Evolutionary conservation across 2,797 vertebrate genomes (phyloP), one percentile per base, ranked within the genome.

Genomic region (Micrastur ruficollis): DNA sequence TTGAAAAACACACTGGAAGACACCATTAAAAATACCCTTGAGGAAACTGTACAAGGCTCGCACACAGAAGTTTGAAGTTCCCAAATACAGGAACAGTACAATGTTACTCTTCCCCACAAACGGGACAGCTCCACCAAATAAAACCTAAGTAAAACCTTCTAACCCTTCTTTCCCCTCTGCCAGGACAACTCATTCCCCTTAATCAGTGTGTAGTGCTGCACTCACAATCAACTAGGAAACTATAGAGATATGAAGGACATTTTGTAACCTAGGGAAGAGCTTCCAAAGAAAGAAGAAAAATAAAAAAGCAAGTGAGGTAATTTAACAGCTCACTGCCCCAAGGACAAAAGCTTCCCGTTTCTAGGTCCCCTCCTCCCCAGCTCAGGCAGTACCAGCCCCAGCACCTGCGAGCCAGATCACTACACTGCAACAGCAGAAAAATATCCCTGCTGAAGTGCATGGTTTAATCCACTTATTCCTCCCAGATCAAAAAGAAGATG

Each of bases 21-120:
- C 12, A 25, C 18, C n/a, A 34, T 8, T 44, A 50, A 82, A 90
- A 52, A 65, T 42, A 65, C 4, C 9, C 46, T 56, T 0, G 2
- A 65, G 6, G 25, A 23, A 5, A 71, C 3, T 0, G 1, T 22
- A 34, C 31, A 32, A 80, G 42, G 21, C 14, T 76, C 6, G 3
- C 8, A 49, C 1, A 4, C 5, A 27, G 6, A 61, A 67, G 6
- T 61, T 14, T 63, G 1, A 44, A 19, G 31, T 38, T 90, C 26
- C 44, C 65, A 79, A 79, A 55, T 8, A 81, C 9, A 62, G 72
- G 32, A 67, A 0, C 46, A 14, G 15, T 12, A 8, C 46, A 36
- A 14, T 5, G 4, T 56, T 74, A 73, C 27, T n/a, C 75, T 46
- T 79, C 6, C 44, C 46, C 61, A 83, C n/a, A 73, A 83, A 81